These are phyloP conservation scores for Tenebrosternarchus preto DNA, from an alignment of 2,113 vertebrate genomes.

Conservation along the genomic window DNA sequence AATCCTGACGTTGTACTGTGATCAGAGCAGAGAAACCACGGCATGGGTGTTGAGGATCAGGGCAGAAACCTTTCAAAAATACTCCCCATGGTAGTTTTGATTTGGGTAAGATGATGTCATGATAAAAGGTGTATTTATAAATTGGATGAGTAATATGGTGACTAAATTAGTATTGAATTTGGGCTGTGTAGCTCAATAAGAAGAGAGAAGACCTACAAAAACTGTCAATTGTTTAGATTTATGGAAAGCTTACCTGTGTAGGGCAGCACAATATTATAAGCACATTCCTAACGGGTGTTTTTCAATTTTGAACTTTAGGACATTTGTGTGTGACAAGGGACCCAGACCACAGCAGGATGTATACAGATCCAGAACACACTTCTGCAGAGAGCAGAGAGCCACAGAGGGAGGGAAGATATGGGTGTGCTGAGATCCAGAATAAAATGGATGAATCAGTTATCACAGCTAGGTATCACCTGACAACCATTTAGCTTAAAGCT, in stretches of 20 bases:
- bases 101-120: neutral
- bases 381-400: conserved; percentile 11
- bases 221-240: conserved; percentile 2
- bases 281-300: neutral
- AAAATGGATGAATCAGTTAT: conserved; percentile 32
- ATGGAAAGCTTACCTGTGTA: neutral
- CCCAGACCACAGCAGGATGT: neutral
- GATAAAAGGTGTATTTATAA: neutral
- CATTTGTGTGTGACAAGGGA: conserved; percentile 6
- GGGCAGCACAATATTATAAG: neutral
- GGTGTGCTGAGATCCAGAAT: conserved; percentile 11
- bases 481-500: neutral
- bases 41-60: too few species aligned
- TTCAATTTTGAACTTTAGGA: neutral
- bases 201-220: neutral
- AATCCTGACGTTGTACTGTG: neutral
- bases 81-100: neutral
- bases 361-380: neutral
- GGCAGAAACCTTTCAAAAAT: neutral
- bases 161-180: neutral
- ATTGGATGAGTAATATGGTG: neutral
- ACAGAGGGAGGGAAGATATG: neutral
- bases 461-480: conserved; percentile 24
- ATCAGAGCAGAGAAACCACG: neutral
- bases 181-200: neutral